Base-by-base conservation (phyloP, 2,888 invertebrate genomes). In the Monochamus alternatus region DNA sequence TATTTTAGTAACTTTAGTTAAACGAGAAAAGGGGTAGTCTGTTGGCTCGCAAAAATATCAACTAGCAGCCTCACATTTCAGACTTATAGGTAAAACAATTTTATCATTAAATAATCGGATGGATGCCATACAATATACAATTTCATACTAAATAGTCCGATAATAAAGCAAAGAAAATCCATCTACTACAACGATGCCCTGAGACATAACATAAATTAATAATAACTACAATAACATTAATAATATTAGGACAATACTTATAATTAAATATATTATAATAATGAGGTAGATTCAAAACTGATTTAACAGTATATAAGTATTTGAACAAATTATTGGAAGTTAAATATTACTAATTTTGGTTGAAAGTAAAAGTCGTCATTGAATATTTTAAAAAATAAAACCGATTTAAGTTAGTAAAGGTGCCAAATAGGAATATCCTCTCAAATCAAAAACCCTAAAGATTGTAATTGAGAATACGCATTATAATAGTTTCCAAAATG, bases 61-160 rank as follows among this genome's bases (percentile, higher is more conserved):
- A 83, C 85, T 84, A 86, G 87, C 86, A 87, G 87, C 87, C 87
- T 87, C 87, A 84, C 86, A 78, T 81, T 84, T 87, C 87, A 87
- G 87, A 87, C 87, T 87, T 87, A 84, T 84, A 80, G 85, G 83
- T 85, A 82, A 80, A 84, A 80, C 75, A 83, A 77, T 67, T 73
- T 75, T 66, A 75, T 67, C 47, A 58, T 68, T 60, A 69, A 79
- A 75, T 63, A 77, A 79, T 76, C 73, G 75, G 73, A 77, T 76
- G 72, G 78, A 77, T 70, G 64, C 74, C 69, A 43, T 72, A 59
- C 58, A 75, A 32, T 60, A 63, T 47, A 75, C 55, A 69, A 76
- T 63, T 77, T 72, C 60, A 68, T 70, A 79, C 79, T 82, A 78
- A 82, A 22, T 78, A 80, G 76, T 79, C 82, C 73, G 76, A 77